These are phyloP conservation scores for Dysdera silvatica DNA, from an alignment of 1,140 invertebrate species.

Conservation along the genomic window DNA sequence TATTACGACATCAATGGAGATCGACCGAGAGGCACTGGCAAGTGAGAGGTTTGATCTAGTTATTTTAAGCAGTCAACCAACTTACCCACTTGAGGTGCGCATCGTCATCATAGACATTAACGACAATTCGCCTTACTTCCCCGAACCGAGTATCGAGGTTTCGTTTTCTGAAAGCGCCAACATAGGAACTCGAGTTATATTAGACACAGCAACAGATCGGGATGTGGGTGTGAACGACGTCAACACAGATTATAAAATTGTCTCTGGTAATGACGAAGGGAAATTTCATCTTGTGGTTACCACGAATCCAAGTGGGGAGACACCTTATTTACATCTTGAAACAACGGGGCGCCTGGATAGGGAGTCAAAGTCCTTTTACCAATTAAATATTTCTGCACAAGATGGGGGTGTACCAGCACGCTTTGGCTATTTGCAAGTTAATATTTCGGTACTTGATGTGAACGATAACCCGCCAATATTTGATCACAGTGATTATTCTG, in stretches of 20 bases:
- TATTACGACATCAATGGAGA: slow-evolving; percentile 65
- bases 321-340: slow-evolving; percentile 79
- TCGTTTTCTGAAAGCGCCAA: slow-evolving; percentile 85
- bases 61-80: slow-evolving; percentile 80
- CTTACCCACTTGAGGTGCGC: slow-evolving; percentile 83
- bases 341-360: slow-evolving; percentile 81
- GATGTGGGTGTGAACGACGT: slow-evolving; percentile 77
- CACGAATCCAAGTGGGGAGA: slow-evolving; percentile 76
- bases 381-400: slow-evolving; percentile 77
- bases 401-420: slow-evolving; percentile 73
- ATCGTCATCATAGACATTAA: slow-evolving; percentile 78
- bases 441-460: slow-evolving; percentile 81
- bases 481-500: slow-evolving; percentile 83
- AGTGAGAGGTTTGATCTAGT: slow-evolving; percentile 79
- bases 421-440: slow-evolving; percentile 77
- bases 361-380: slow-evolving; percentile 71
- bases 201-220: slow-evolving; percentile 77
- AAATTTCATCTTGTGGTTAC: slow-evolving; percentile 80
- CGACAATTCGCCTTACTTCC: slow-evolving; percentile 82
- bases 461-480: slow-evolving; percentile 93
- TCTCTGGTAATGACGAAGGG: slow-evolving; percentile 74
- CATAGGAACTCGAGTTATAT: slow-evolving; percentile 68
- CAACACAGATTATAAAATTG: slow-evolving; percentile 75
- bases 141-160: slow-evolving; percentile 72
- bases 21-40: slow-evolving; percentile 67